Evolutionary conservation across 1,140 invertebrate species (phyloP), one percentile per base, ranked within the genome.

Genomic region (Megalonaias nervosa): DNA sequence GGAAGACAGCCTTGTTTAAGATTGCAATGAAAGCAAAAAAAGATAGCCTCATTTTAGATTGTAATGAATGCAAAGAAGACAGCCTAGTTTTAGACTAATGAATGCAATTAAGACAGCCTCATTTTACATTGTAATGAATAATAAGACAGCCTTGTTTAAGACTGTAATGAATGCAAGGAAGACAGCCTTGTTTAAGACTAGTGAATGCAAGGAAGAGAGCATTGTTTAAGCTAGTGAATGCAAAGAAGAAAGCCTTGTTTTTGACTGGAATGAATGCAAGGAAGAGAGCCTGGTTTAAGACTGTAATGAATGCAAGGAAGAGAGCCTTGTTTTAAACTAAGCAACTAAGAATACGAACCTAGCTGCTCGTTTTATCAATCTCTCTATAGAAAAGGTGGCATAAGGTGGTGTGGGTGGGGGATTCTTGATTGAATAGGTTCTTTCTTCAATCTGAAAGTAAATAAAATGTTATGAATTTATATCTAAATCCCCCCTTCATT

Each of bases 381-480:
- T 83, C 71, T 82, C 73, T 16, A 87, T 55, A 31, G 84, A 83
- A 67, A 84, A 84, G 12, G 60, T 56, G 21, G 72, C 74, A 16
- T 74, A 68, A 0, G 75, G 56, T 2, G 57, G 17, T 13, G 74
- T 38, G 5, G 80, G 78, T 17, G 85, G 85, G 5, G 81, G 77
- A 19, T 78, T 77, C 64, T 82, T 83, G 14, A 85, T 64, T 23
- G 82, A 85, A 62, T 85, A 85, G 16, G 80, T 84, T 64, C 81
- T 82, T 70, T 87, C 84, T 74, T 85, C 82, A 9, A 87, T 21
- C 84, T 83, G 80, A 19, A 62, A 72, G 58, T 11, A 59, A 11
- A n/a, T 21, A 62, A n/a, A 62, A 62, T 62, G 13, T n/a, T 62
- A 62, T n/a, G 60, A 23, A n/a, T 62, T n/a, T 62, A 19, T 62